Percentiles rank a stretch among this genome's conserved stretches.
These are phyloP conservation scores for Morus bassanus DNA, from an alignment of 2,797 vertebrate species.

Conservation along the genomic window DNA sequence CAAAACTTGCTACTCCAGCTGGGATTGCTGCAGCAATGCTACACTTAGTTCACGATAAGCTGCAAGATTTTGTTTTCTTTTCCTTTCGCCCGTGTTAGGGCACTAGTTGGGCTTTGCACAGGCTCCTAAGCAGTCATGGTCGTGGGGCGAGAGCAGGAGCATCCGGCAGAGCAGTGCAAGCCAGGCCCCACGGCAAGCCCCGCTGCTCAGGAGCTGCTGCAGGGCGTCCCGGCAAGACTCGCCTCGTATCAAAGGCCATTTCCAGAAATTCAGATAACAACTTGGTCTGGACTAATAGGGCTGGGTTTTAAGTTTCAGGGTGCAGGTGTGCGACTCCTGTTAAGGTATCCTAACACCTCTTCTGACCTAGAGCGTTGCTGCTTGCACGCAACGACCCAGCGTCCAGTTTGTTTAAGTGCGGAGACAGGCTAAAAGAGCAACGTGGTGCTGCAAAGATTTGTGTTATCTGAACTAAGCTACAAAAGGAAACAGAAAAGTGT, in stretches of 20 bases:
- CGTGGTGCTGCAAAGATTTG: background rate
- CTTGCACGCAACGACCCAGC: accelerated
- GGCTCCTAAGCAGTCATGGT: accelerated
- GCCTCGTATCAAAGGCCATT: accelerated
- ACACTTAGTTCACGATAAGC: accelerated
- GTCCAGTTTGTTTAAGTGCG: background rate
- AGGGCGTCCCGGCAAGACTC: background rate
- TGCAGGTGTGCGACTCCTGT: background rate
- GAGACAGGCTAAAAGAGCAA: background rate
- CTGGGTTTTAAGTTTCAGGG: background rate
- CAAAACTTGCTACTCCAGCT: background rate
- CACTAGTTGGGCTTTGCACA: background rate
- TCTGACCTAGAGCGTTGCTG: background rate
- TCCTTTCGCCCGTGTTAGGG: background rate
- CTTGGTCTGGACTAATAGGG: background rate
- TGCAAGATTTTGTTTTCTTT: background rate
- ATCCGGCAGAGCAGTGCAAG: background rate
- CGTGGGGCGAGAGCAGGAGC: background rate
- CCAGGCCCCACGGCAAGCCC: background rate
- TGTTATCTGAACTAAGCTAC: background rate
- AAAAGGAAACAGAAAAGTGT: background rate
- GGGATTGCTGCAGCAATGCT: background rate
- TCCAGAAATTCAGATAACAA: background rate
- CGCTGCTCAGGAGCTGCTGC: background rate
- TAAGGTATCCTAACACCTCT: background rate